Conservation (phyloP, 2,797 vertebrate genomes). For the Notolepis coatsorum region DNA sequence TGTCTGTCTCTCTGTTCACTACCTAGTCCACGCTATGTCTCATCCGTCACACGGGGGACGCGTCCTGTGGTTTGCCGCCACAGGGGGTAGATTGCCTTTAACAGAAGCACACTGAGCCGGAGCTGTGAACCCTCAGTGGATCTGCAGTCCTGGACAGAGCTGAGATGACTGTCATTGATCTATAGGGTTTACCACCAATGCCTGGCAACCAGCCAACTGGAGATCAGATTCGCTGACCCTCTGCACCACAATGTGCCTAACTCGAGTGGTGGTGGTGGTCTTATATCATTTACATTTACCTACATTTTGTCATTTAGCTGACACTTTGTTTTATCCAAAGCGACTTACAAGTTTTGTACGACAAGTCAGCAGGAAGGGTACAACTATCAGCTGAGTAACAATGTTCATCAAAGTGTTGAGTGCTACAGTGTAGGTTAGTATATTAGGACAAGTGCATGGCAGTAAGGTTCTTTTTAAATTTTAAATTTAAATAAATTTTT, state of each 20-base stretch:
- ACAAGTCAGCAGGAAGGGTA: too few relatives aligned
- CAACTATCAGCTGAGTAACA: too few relatives aligned
- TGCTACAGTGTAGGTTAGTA: too few relatives aligned
- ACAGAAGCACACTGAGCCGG: neutral
- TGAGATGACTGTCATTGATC: slow-evolving; percentile 27
- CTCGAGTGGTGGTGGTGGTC: too few relatives aligned
- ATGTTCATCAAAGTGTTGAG: too few relatives aligned
- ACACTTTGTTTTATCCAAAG: too few relatives aligned
- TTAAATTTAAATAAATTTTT: too few relatives aligned
- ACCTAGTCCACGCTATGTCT: neutral
- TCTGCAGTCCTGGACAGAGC: slow-evolving; percentile 9
- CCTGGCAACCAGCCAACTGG: slow-evolving; percentile 19
- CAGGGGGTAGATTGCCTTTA: slow-evolving; percentile 6
- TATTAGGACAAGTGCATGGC: too few relatives aligned
- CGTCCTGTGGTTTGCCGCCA: slow-evolving; percentile 11
- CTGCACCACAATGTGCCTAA: neutral
- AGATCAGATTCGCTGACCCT: slow-evolving; percentile 11
- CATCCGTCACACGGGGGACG: neutral
- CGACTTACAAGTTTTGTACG: too few relatives aligned
- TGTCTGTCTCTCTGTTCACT: neutral
- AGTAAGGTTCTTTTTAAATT: too few relatives aligned
- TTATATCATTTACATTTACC: too few relatives aligned
- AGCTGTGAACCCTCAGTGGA: slow-evolving; percentile 8
- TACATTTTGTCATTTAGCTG: too few relatives aligned
- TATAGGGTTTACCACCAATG: slow-evolving; percentile 23